Conservation (phyloP, 1,140 invertebrate species). For the Zaprionus ornatus region DNA sequence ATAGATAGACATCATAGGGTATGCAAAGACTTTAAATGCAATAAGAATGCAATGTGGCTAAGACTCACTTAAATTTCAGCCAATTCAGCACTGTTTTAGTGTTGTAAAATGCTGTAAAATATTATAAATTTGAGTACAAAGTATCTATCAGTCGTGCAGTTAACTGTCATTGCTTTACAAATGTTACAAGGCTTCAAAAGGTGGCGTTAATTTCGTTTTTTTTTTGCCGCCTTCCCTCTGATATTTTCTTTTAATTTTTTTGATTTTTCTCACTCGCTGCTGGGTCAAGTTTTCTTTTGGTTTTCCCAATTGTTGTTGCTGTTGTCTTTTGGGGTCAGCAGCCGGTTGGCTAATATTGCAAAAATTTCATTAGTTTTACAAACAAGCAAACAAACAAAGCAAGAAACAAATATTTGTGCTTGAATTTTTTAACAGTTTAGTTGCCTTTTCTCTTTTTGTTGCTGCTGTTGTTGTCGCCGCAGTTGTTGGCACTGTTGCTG, state of each 20-base stretch:
- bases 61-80: background rate
- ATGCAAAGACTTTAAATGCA: background rate
- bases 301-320: constrained; percentile 46
- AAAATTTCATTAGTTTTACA: constrained; percentile 81
- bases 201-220: constrained; percentile 69
- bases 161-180: background rate
- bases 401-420: constrained; percentile 79
- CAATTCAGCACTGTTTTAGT: background rate
- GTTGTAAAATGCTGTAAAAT: background rate
- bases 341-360: constrained; percentile 73
- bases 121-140: background rate
- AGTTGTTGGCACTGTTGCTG: constrained; percentile 23
- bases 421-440: constrained; percentile 79
- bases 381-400: constrained; percentile 78
- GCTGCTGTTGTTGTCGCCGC: constrained; percentile 23
- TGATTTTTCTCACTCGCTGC: constrained; percentile 17
- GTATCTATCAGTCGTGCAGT: background rate
- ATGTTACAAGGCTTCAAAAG: constrained; percentile 26
- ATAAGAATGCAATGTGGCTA: background rate
- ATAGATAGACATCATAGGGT: background rate
- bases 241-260: constrained; percentile 70
- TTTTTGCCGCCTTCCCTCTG: constrained; percentile 44
- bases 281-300: constrained; percentile 61
- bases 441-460: constrained; percentile 46
- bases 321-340: constrained; percentile 62